Base-by-base conservation (phyloP, 2,888 invertebrate genomes). In the Pasiphila rectangulata region DNA sequence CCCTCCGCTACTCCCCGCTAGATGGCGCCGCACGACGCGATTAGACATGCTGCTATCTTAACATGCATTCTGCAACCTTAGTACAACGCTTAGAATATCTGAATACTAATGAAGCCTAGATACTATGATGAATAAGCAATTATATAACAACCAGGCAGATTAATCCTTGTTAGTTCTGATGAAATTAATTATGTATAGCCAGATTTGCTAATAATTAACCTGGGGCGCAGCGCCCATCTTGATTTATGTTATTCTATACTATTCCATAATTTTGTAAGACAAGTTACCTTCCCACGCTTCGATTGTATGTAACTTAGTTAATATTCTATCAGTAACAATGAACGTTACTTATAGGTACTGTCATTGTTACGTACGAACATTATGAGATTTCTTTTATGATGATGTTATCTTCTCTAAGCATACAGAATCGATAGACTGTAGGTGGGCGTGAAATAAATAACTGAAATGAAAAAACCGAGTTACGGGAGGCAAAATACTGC, bases 21-120 rank as follows among this genome's bases (percentile, higher is more conserved):
- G 76, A 67, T 75, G 70, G 65, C 73, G 63, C 2, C 23, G n/a
- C n/a, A 54, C n/a, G 6, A 16, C 57, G 53, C 40, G 20, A 35
- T 56, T 5, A 51, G 42, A 27, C 5, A 17, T 17, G 9, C 27
- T 35, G 23, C 39, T 45, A 44, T 54, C 51, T 25, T 32, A 13
- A 23, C 21, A 44, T 45, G 43, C 34, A 47, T 50, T 54, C 50
- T 49, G 48, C 50, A 54, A 56, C 43, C 37, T 32, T 43, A 15
- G 30, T 15, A 16, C 3, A 46, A 30, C 58, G 52, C 45, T 47
- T 32, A 37, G 57, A 54, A 57, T 58, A 54, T 51, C 42, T 56
- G 56, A 54, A 56, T 58, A 56, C 46, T 54, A 58, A 56, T 58
- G 50, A 45, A 51, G 51, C 39, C 54, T 40, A 51, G 54, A 56